Conservation (phyloP, 2,797 vertebrate species). For the Heterohyrax brucei region DNA sequence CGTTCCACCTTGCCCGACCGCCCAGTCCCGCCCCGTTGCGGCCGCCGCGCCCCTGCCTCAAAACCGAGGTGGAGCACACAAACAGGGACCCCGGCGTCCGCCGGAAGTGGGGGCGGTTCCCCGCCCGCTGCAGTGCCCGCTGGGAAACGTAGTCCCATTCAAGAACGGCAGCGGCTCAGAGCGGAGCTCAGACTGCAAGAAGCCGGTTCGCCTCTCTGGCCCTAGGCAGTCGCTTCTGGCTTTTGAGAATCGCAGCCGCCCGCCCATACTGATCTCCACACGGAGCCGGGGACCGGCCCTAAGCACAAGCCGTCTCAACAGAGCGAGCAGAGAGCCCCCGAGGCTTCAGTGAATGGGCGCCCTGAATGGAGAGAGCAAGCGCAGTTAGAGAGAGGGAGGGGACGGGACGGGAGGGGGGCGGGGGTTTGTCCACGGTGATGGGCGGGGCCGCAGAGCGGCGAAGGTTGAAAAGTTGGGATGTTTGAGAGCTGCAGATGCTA, state of each 20-base stretch:
- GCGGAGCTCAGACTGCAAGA: fast-evolving
- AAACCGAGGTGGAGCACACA: neutral
- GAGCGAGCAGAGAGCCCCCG: neutral
- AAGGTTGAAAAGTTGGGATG: fast-evolving
- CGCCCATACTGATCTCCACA: fast-evolving
- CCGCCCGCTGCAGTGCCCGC: neutral
- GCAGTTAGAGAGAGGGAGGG: neutral
- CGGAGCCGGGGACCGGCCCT: neutral
- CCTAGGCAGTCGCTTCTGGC: neutral
- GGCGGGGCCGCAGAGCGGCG: neutral
- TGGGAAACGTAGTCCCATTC: slow-evolving; percentile 75
- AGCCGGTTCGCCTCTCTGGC: fast-evolving
- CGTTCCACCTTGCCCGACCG: neutral
- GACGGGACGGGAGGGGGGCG: neutral
- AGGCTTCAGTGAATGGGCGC: neutral
- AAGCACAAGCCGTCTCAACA: fast-evolving
- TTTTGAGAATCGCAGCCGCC: fast-evolving
- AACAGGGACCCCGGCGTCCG: neutral
- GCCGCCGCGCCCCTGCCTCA: neutral
- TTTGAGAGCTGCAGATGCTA: too few relatives aligned
- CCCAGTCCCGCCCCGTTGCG: neutral
- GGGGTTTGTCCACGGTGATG: neutral
- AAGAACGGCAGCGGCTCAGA: fast-evolving
- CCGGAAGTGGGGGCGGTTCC: slow-evolving; percentile 40
- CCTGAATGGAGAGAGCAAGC: neutral